These are phyloP conservation scores for Gila robusta DNA, from an alignment of 2,797 vertebrate genomes.

Conservation along the genomic window DNA sequence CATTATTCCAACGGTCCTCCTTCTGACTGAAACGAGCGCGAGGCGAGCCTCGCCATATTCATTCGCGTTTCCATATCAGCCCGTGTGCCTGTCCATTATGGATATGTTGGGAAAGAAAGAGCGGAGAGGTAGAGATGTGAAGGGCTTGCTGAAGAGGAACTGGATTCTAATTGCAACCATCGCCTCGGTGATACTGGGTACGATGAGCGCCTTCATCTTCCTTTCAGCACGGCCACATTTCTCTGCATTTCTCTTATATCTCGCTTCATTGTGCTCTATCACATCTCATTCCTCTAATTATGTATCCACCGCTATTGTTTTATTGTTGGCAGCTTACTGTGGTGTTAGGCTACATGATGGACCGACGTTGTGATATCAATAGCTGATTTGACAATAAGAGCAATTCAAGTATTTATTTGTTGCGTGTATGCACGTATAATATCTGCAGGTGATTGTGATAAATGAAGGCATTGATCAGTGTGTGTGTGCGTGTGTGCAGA, in stretches of 20 bases:
- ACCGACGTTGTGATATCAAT: not conserved
- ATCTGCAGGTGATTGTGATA: slow-evolving; percentile 11
- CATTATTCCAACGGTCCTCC: slow-evolving; percentile 5
- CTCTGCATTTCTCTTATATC: not conserved
- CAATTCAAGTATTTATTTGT: not conserved
- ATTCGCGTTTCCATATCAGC: slow-evolving; percentile 42
- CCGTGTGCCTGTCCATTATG: slow-evolving; percentile 58
- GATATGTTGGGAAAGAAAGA: slow-evolving; percentile 82
- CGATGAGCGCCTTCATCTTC: slow-evolving; percentile 58
- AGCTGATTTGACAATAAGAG: not conserved
- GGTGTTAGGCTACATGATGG: not conserved
- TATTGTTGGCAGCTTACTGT: not conserved
- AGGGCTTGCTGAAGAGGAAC: slow-evolving; percentile 84
- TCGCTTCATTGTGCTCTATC: not conserved
- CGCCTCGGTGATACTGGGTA: slow-evolving; percentile 89
- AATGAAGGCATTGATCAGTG: slow-evolving; percentile 16
- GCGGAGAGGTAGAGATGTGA: slow-evolving; percentile 77
- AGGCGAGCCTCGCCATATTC: slow-evolving; percentile 56
- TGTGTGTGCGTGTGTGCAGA: slow-evolving; percentile 6
- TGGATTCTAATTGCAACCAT: slow-evolving; percentile 92
- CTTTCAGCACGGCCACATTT: not conserved
- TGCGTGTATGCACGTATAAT: slow-evolving; percentile 8
- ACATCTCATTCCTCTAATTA: not conserved
- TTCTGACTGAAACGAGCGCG: slow-evolving; percentile 44
- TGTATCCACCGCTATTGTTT: not conserved